These are phyloP conservation scores for Bellardia pandia DNA, from an alignment of 2,888 invertebrate genomes.

Conservation along the genomic window DNA sequence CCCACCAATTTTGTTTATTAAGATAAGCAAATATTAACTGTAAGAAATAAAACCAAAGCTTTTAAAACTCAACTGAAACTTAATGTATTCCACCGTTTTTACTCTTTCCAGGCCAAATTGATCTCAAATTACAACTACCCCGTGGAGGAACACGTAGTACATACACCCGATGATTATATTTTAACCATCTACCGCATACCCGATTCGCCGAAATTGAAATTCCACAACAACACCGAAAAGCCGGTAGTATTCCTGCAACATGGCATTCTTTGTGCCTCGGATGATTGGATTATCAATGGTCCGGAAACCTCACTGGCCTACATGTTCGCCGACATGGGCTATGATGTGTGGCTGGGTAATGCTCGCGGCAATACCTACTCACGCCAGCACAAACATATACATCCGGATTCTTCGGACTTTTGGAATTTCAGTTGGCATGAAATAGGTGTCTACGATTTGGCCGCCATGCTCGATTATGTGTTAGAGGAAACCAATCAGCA, in stretches of 20 bases:
- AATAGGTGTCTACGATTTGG: constrained; percentile 90
- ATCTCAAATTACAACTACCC: constrained; percentile 85
- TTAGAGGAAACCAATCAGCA: constrained; percentile 85
- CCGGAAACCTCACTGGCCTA: constrained; percentile 85
- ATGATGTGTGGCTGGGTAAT: constrained; percentile 93
- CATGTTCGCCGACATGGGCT: constrained; percentile 87
- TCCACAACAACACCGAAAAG: constrained; percentile 70
- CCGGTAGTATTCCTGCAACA: constrained; percentile 87
- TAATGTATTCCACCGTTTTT: not conserved
- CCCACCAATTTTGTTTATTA: too few relatives aligned
- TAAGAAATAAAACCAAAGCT: too few relatives aligned
- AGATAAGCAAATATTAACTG: too few relatives aligned
- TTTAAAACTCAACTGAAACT: not conserved
- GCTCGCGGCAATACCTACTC: constrained; percentile 88
- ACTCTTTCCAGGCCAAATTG: constrained; percentile 77
- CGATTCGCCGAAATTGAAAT: constrained; percentile 76
- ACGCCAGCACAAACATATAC: constrained; percentile 84
- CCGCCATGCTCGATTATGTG: constrained; percentile 91
- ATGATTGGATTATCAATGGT: constrained; percentile 90
- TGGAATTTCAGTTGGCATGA: constrained; percentile 90
- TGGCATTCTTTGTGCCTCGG: constrained; percentile 89
- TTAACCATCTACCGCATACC: constrained; percentile 82
- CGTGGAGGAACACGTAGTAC: constrained; percentile 87
- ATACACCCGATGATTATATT: constrained; percentile 81
- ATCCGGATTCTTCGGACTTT: constrained; percentile 86